Conservation (phyloP, 2,113 vertebrate species). For the Dryoscopus gambensis region DNA sequence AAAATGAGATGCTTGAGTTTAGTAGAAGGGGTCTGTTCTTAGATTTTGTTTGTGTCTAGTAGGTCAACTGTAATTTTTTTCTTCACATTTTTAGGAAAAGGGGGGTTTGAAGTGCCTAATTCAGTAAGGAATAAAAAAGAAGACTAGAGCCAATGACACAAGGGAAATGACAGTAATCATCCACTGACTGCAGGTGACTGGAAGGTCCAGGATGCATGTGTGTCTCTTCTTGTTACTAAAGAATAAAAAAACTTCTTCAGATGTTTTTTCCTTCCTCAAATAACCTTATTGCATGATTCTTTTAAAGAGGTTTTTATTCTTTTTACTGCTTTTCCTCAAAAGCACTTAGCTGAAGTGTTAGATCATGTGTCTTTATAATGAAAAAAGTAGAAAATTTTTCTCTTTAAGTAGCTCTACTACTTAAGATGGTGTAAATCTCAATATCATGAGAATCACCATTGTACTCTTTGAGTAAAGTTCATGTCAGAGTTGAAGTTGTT, state of each 20-base stretch:
- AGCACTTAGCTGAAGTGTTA: background rate
- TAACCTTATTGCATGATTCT: background rate
- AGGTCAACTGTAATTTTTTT: background rate
- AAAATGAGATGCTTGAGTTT: background rate
- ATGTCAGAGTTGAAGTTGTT: background rate
- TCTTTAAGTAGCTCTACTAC: background rate
- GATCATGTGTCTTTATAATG: background rate
- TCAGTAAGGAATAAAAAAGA: background rate
- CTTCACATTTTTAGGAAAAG: background rate
- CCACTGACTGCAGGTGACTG: background rate
- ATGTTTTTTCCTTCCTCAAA: background rate
- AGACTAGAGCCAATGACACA: background rate
- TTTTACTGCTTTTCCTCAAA: background rate
- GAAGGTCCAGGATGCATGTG: background rate
- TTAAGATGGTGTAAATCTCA: background rate
- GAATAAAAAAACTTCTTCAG: background rate
- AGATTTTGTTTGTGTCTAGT: fast-evolving
- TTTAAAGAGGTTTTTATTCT: background rate
- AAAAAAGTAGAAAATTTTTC: background rate
- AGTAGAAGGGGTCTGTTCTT: background rate
- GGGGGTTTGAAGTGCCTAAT: background rate
- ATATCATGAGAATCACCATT: background rate
- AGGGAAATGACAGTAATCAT: background rate
- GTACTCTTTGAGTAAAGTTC: background rate
- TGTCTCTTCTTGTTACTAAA: background rate